Base-by-base conservation (phyloP, 2,888 invertebrate genomes). In the Cistogaster globosa region DNA sequence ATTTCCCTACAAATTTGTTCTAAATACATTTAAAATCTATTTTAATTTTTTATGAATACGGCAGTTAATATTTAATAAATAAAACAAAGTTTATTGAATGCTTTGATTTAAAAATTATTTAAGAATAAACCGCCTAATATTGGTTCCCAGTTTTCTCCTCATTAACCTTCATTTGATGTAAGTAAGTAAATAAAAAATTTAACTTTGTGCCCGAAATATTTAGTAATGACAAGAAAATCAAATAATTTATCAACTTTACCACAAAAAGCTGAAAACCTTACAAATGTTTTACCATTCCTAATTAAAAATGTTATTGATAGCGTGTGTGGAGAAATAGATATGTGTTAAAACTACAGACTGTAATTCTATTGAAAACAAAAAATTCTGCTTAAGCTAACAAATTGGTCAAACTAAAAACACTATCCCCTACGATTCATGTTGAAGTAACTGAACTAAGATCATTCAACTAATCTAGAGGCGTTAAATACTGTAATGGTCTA, bases 301-400 rank as follows among this genome's bases (percentile, higher is more conserved):
- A 58, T 58, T 1, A 58, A 38, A 38, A 38, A 38, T 1, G 38
- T 38, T 1, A 38, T 38, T 38, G 38, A 38, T 9, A 9, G 11
- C 11, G 38, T 38, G 1, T 38, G 38, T 38, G 38, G 38, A 38
- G 38, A 38, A 38, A 9, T 38, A 6, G 38, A 38, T 38, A 38
- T 38, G 7, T 62, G 71, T n/a, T 58, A 45, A 71, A 71, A 26
- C n/a, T 26, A 38, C 14, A 22, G 42, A 42, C 18, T 6, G 2
- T 9, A 14, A 58, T 71, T 0, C 20, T 58, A 5, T 3, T 71
- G 14, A 71, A 71, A 58, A 48, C 71, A 12, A 71, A 71, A 58
- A 71, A 42, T 9, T 57, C 42, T 6, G 6, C 57, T 0, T 58
- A 58, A 58, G 71, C 71, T 1, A 14, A 48, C 4, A 48, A 48